Conservation (phyloP, 2,888 invertebrate genomes). For the Achlya flavicornis region DNA sequence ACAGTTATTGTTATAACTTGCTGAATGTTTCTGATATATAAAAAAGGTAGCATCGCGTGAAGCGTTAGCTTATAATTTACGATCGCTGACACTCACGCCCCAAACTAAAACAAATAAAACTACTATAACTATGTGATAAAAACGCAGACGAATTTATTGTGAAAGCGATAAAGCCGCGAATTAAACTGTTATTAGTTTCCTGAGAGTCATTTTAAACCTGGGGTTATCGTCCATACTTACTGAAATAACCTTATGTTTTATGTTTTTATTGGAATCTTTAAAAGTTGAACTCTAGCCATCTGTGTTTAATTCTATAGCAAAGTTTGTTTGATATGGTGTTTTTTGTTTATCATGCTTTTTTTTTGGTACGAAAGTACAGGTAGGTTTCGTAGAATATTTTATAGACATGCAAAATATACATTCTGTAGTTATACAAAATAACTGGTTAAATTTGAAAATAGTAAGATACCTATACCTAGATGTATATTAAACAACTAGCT, state of each 20-base stretch:
- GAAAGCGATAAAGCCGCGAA: constrained; percentile 16
- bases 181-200: constrained; percentile 15
- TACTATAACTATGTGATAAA: constrained; percentile 20
- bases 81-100: background rate
- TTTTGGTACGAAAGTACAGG: no score
- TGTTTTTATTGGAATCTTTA: background rate
- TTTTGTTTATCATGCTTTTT: background rate
- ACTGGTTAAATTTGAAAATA: no score
- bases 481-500: no score
- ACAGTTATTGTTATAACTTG: no score
- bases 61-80: no score
- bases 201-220: constrained; percentile 1
- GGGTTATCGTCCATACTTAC: background rate
- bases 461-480: no score
- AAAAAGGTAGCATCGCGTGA: no score
- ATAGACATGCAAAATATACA: no score
- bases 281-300: background rate
- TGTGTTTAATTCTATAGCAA: background rate
- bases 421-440: no score
- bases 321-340: background rate
- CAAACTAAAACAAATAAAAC: constrained; percentile 13
- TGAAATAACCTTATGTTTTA: background rate
- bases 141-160: constrained; percentile 24
- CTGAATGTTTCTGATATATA: no score
- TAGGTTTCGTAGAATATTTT: no score